Conservation (phyloP, 2,888 invertebrate species). For the Oligia fasciuncula region DNA sequence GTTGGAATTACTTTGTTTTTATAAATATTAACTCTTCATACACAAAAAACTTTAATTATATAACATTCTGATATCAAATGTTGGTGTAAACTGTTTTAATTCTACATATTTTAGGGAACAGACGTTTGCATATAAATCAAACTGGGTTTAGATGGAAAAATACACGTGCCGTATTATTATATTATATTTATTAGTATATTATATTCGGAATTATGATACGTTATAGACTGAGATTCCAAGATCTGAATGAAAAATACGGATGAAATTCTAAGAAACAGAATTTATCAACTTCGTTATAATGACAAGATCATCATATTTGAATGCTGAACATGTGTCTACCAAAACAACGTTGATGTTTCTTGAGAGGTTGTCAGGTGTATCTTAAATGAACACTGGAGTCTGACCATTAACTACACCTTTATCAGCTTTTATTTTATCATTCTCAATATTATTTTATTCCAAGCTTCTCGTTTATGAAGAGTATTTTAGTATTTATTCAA, state of each 20-base stretch:
- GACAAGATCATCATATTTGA: background rate
- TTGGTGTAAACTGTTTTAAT: slow-evolving; percentile 24
- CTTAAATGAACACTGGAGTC: background rate
- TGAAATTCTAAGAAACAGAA: slow-evolving; percentile 1
- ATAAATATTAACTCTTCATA: slow-evolving; percentile 47
- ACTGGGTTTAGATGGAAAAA: slow-evolving; percentile 28
- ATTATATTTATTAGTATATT: too few species aligned
- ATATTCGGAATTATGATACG: slow-evolving; percentile 31
- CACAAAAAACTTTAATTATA: slow-evolving; percentile 24
- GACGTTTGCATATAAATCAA: slow-evolving; percentile 10
- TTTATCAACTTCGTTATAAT: background rate
- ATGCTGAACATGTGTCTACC: background rate
- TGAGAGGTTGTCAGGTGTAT: background rate
- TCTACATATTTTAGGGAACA: slow-evolving; percentile 24
- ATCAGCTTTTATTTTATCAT: background rate
- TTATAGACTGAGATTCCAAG: background rate
- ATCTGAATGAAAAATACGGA: slow-evolving; percentile 17
- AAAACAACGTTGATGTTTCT: background rate
- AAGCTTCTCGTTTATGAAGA: background rate
- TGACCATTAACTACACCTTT: background rate
- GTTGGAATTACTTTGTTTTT: slow-evolving; percentile 53
- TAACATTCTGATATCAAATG: slow-evolving; percentile 25
- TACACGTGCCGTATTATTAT: slow-evolving; percentile 7
- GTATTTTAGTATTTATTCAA: slow-evolving; percentile 3
- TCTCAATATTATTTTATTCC: background rate